Evolutionary conservation across 2,888 invertebrate genomes (phyloP).

Genomic region (Megaustenia siamemsis): DNA sequence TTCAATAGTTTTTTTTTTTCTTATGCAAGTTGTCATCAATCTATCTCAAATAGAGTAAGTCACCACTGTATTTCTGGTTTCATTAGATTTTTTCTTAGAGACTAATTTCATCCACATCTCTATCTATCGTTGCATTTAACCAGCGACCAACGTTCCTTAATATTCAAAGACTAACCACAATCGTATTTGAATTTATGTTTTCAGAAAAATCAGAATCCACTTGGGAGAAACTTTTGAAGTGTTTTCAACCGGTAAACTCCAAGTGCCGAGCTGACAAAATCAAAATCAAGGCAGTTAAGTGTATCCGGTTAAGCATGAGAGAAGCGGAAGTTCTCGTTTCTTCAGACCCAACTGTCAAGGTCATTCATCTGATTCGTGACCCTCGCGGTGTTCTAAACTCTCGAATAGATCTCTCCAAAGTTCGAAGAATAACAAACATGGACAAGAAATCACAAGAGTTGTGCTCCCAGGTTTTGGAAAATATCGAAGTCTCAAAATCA

Average conservation of each 20-base stretch:
- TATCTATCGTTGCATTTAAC: no score
- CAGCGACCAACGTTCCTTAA: no score
- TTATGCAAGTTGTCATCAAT: no score
- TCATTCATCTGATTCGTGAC: slow-evolving; percentile 55
- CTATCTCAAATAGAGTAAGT: no score
- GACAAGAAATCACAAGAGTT: background rate
- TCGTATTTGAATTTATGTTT: no score
- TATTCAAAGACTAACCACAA: no score
- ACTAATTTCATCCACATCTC: no score
- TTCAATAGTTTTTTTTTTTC: no score
- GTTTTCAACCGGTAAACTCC: background rate
- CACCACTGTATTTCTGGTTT: no score
- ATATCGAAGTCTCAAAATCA: slow-evolving; percentile 14
- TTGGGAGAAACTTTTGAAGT: background rate
- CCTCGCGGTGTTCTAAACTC: slow-evolving; percentile 49
- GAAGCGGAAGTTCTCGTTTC: slow-evolving; percentile 28
- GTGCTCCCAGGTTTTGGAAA: slow-evolving; percentile 9
- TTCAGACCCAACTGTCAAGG: slow-evolving; percentile 51
- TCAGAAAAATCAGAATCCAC: background rate
- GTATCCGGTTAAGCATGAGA: slow-evolving; percentile 47
- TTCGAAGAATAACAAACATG: background rate
- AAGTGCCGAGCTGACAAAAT: slow-evolving; percentile 34
- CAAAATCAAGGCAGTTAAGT: slow-evolving; percentile 40
- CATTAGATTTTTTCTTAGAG: no score
- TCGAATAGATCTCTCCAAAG: slow-evolving; percentile 24